These are phyloP conservation scores for Meriones psammophilus DNA, from an alignment of 2,797 vertebrate genomes.

Conservation along the genomic window DNA sequence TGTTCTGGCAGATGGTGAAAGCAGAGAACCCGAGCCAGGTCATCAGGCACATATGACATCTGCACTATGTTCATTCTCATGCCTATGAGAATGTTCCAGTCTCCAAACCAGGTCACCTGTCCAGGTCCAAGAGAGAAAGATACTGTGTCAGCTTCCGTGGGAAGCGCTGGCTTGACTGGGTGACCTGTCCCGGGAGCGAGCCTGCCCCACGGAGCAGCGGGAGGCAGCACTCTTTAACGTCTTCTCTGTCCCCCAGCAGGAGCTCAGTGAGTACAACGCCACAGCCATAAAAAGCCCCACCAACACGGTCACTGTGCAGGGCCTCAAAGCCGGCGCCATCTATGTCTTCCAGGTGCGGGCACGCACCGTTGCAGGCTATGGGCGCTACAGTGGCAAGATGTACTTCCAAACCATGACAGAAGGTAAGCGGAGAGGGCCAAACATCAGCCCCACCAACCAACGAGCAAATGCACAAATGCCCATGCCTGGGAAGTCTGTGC, in stretches of 20 bases:
- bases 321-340: constrained; percentile 95
- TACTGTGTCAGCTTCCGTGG: neutral
- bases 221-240: constrained; percentile 8
- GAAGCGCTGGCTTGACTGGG: neutral
- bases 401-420: constrained; percentile 99
- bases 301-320: constrained; percentile 94
- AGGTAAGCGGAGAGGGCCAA: constrained; percentile 89
- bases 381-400: constrained; percentile 98
- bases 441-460: neutral
- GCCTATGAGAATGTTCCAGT: neutral
- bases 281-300: constrained; percentile 95
- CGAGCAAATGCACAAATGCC: neutral
- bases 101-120: neutral
- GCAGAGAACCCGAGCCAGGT: neutral
- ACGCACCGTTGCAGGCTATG: constrained; percentile 96
- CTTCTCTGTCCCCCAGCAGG: constrained; percentile 88
- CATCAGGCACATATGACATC: neutral
- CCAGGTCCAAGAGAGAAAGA: neutral
- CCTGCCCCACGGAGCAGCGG: neutral
- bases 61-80: neutral
- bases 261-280: constrained; percentile 94
- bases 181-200: neutral
- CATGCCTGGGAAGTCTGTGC: neutral
- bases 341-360: constrained; percentile 98
- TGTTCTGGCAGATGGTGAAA: neutral